Evolutionary conservation across 2,113 vertebrate species (phyloP), one percentile per base, ranked within the genome.

Genomic region (Nansenia antarctica): DNA sequence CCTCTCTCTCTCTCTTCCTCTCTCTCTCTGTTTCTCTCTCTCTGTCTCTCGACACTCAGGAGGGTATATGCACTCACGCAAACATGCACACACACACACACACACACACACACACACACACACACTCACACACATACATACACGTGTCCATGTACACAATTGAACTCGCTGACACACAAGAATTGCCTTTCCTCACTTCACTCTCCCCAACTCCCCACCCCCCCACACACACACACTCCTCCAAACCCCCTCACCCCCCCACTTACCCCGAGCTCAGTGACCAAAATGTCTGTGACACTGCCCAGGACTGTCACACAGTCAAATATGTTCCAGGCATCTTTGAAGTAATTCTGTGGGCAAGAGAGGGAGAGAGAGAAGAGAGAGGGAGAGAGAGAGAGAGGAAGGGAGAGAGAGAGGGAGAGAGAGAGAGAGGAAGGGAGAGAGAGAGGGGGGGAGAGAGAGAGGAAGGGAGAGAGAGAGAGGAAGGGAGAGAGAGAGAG

Each of bases 271-370:
- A 98, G 94, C 81, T 98, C 96, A 0, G 96, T 98, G 59, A 98
- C 96, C 63, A 98, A 93, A 88, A 98, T 98, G 87, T 98, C 96
- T 0, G 96, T 98, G 82, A 98, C 94, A 90, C 96, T 98, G 78
- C 96, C 96, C 83, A 98, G 93, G 66, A 98, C 96, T 54, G 96
- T 98, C 86, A 98, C 96, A 79, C 96, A 98, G 91, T 98, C 96
- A 73, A 98, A 98, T 90, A 98, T 90, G 71, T 98, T 98, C 96
- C 96, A 98, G 90, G 96, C 95, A 53, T 98, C 96, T 5, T 95
- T 96, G 91, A 98, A 98, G 81, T 98, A 98, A 82, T 98, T 98
- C 96, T 98, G 91, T 69, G 11, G 66, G 70, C 18, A 66, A 42
- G 66, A 78, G 15, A 66, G 57, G 71, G 53, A 78, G 22, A 65